Base-by-base conservation (phyloP, 2,797 vertebrate species). In the Avahi laniger region DNA sequence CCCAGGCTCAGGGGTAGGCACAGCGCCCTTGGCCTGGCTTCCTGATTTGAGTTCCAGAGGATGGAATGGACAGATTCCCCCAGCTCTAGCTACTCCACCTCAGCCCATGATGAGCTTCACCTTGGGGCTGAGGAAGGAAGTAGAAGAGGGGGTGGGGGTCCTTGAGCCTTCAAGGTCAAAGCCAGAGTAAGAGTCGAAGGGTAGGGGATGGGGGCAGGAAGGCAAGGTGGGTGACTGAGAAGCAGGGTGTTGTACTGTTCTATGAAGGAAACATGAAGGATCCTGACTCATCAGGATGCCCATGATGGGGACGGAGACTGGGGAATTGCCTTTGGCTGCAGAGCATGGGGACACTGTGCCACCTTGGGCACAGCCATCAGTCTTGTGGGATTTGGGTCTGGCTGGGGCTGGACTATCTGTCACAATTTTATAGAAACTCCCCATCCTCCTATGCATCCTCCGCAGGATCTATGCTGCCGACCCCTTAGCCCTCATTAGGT, bases 401-500 rank as follows among this genome's bases (percentile, higher is more conserved):
- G 70, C 3, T 69, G 67, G 91, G n/a, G 84, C 48, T 79, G 63
- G 59, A 57, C 33, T 18, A 72, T 43, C 35, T 81, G 57, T 33
- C 46, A 80, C 57, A 83, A 86, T 93, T 82, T 59, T 70, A 33
- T 79, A 52, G 48, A 50, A 69, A 26, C 46, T 10, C 1, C 61
- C 12, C 22, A 13, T 18, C 28, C 1, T 8, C 57, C 9, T 4
- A 35, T 20, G 57, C 38, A 35, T 69, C 24, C 43, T 89, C 89
- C 46, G 75, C 28, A 63, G 84, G 33, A 85, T 48, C 80, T 70
- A 12, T 52, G 30, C 61, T 73, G 26, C 65, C 43, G 91, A 96
- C 26, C 83, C 79, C 69, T 93, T 54, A 69, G 41, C 46, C 59
- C 50, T 91, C 48, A 33, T 92, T 83, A 94, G 80, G 93, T 69